Evolutionary conservation across 2,797 vertebrate species (phyloP).

Genomic region (Fistularia commersonii): DNA sequence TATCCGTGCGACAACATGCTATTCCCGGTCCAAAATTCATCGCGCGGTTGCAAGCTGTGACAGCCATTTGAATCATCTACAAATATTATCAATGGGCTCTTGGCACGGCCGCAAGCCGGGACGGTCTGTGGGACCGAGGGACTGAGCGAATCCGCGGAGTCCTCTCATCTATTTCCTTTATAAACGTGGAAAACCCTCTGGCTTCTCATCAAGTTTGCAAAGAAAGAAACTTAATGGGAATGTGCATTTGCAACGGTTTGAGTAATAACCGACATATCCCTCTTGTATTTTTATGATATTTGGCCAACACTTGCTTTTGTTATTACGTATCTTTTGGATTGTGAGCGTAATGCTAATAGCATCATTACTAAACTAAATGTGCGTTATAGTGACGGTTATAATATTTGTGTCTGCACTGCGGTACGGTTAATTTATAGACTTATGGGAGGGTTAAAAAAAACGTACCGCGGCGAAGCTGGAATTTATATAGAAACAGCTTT

Average conservation of each 20-base stretch:
- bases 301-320: constrained; percentile 23
- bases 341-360: constrained; percentile 38
- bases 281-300: constrained; percentile 25
- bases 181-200: constrained; percentile 19
- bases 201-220: constrained; percentile 25
- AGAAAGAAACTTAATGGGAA: constrained; percentile 10
- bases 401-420: constrained; percentile 55
- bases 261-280: constrained; percentile 35
- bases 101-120: no score
- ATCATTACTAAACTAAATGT: constrained; percentile 46
- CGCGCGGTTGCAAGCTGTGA: neutral
- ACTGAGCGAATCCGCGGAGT: no score
- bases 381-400: constrained; percentile 24
- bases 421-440: constrained; percentile 59
- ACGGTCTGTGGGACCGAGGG: no score
- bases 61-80: constrained; percentile 3
- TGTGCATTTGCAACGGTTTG: constrained; percentile 13
- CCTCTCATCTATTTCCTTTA: constrained; percentile 11
- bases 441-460: constrained; percentile 36
- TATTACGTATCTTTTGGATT: constrained; percentile 22
- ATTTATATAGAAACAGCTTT: neutral
- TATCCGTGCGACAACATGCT: constrained; percentile 29
- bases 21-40: constrained; percentile 9
- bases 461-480: neutral
- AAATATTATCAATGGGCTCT: neutral